Evolutionary conservation across 2,888 invertebrate genomes (phyloP).

Genomic region (Pardosa pseudoannulata): DNA sequence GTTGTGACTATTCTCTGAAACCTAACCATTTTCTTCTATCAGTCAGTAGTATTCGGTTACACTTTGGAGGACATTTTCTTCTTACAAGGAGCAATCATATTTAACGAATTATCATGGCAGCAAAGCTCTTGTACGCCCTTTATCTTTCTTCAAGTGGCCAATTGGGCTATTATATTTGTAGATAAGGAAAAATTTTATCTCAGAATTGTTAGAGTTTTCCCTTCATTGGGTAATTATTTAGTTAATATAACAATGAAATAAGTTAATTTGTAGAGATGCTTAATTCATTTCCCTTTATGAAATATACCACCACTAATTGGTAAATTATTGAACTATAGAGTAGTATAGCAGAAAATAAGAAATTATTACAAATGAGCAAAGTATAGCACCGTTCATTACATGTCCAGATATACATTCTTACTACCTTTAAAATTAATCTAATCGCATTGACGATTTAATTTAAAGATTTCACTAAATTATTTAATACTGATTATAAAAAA

Average conservation of each 20-base stretch:
- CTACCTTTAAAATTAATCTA: no score
- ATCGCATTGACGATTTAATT: no score
- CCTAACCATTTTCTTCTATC: slow-evolving; percentile 1
- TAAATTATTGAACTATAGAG: no score
- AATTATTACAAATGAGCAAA: no score
- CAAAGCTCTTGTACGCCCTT: not conserved
- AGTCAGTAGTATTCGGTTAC: not conserved
- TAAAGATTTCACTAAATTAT: no score
- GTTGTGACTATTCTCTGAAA: not conserved
- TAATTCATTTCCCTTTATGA: not conserved
- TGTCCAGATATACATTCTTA: no score
- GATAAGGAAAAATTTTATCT: not conserved
- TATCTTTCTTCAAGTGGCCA: not conserved
- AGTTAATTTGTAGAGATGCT: not conserved
- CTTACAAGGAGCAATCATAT: not conserved
- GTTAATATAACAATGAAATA: not conserved
- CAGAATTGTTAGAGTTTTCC: not conserved
- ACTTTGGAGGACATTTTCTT: not conserved
- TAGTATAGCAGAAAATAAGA: no score
- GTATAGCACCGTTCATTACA: no score
- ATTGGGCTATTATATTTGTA: not conserved
- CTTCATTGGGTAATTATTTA: not conserved
- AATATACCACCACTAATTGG: no score
- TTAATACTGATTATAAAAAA: no score
- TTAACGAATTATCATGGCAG: not conserved